Conservation (phyloP, 2,113 vertebrate species). For the Ceuthmochares aereus region DNA sequence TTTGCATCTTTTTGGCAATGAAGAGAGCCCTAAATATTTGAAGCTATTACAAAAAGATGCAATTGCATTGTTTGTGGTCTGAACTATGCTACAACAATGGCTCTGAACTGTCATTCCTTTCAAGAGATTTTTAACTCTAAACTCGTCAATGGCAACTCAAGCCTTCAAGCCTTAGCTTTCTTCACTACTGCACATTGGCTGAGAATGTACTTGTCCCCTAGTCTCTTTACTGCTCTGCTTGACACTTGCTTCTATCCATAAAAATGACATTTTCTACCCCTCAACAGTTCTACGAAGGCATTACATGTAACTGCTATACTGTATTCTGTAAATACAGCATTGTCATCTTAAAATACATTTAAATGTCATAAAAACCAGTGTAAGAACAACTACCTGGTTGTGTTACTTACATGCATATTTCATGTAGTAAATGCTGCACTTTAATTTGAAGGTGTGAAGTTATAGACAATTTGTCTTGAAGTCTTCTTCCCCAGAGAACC, state of each 20-base stretch:
- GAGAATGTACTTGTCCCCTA: not conserved
- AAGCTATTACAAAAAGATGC: not conserved
- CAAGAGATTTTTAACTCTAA: not conserved
- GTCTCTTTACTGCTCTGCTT: not conserved
- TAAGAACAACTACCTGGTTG: not conserved
- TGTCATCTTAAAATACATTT: not conserved
- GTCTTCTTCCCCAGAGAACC: not conserved
- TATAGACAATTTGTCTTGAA: not conserved
- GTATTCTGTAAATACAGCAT: not conserved
- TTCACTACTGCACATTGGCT: not conserved
- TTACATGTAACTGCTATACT: not conserved
- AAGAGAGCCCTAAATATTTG: not conserved
- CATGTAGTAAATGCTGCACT: not conserved
- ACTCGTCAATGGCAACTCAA: not conserved
- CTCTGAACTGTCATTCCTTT: not conserved
- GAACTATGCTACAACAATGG: not conserved
- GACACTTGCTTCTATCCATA: not conserved
- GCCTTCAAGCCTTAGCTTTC: not conserved
- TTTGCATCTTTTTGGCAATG: not conserved
- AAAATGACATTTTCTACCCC: not conserved
- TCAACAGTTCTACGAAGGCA: not conserved
- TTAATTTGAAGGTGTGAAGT: not conserved
- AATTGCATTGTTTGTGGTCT: not conserved
- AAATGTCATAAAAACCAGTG: not conserved
- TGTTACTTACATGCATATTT: not conserved